Conservation (phyloP, 2,113 vertebrate species). For the Heterotilapia buettikoferi region DNA sequence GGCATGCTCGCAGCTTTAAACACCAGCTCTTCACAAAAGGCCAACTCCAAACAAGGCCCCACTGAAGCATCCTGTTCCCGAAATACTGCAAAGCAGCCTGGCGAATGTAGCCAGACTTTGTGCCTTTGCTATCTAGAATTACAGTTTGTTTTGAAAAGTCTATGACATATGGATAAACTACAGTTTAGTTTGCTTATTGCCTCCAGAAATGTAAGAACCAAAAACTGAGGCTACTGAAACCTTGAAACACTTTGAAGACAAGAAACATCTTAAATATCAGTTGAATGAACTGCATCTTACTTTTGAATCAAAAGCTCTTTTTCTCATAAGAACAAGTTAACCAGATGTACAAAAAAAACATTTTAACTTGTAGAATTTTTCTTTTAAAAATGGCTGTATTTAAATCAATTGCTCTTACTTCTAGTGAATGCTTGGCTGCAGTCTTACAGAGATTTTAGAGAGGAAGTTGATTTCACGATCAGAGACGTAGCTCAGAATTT, state of each 20-base stretch:
- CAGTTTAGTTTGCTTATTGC: constrained; percentile 41
- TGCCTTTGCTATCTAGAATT: constrained; percentile 46
- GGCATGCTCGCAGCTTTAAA: constrained; percentile 48
- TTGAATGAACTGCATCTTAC: background rate
- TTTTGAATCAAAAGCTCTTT: background rate
- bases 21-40: constrained; percentile 24
- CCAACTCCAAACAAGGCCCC: constrained; percentile 54
- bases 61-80: constrained; percentile 39
- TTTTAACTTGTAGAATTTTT: background rate
- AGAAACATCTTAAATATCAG: constrained; percentile 21
- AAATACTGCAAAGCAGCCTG: constrained; percentile 24
- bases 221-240: constrained; percentile 49
- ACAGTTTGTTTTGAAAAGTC: constrained; percentile 67
- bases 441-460: background rate
- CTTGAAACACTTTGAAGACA: constrained; percentile 45
- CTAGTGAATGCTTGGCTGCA: background rate
- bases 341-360: background rate
- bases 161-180: constrained; percentile 54
- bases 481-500: background rate
- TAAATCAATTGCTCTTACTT: background rate
- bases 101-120: constrained; percentile 4
- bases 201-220: constrained; percentile 36
- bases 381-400: background rate
- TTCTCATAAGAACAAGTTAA: background rate
- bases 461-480: background rate